Evolutionary conservation across 2,113 vertebrate species (phyloP), one percentile per base, ranked within the genome.

Genomic region (Halcyon malimbica): DNA sequence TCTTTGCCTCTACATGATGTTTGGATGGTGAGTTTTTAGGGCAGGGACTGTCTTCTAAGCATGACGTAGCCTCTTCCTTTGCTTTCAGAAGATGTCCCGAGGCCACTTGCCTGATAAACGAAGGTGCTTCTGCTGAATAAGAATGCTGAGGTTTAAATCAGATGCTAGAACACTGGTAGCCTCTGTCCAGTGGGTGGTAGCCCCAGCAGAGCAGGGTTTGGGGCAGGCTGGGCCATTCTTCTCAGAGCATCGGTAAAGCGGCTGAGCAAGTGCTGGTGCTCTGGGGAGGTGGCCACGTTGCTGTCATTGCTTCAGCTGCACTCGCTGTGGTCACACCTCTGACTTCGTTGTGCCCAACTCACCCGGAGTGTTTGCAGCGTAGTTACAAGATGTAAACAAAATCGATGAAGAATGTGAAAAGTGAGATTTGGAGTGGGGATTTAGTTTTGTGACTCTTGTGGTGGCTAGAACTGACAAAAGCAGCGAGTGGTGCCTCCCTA

Each of bases 221-320:
- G 13, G 3, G 29, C 20, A 37, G 70, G 70, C 5, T 13, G 16
- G 0, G 12, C 29, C 28, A 1, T 48, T 64, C 26, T 59, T 31
- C 50, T 64, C 21, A 35, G 57, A 4, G 15, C 29, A n/a, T 48
- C 2, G 2, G 29, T 35, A 10, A 35, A 26, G 29, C 1, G 10
- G 10, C 8, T 4, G 39, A 12, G 44, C 19, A 12, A 9, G 26
- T 4, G 16, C 11, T 67, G 51, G 50, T n/a, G 5, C 3, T 13
- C 13, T 5, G 5, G 50, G 3, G 44, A 18, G 21, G 4, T 2
- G 1, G 50, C 28, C 1, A 2, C 10, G 2, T 11, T 7, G 57
- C 48, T 44, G 17, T 18, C 53, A 3, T 7, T 12, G 42, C 81
- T 51, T 18, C 31, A 16, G 21, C 37, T 21, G 54, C 20, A 6